A percentile compares a stretch with the other conserved stretches of the same genome.
These are phyloP conservation scores for Plecotus auritus DNA, from an alignment of 2,113 vertebrate species.

Conservation along the genomic window DNA sequence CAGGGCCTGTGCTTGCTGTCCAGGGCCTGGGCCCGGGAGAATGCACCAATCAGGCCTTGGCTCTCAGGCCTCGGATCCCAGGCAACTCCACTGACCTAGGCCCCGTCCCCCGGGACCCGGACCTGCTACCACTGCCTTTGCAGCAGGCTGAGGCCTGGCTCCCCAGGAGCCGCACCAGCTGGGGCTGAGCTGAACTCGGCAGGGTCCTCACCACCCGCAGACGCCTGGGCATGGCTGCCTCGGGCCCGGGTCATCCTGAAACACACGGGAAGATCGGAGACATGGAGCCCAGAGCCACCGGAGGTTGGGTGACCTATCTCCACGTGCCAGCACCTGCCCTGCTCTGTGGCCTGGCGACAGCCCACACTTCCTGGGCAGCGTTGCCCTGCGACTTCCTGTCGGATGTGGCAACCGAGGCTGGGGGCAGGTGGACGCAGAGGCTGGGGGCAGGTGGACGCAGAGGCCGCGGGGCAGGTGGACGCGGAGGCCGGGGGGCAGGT, in stretches of 20 bases:
- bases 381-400: background rate
- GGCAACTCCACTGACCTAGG: accelerated
- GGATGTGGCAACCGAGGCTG: background rate
- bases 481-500: too few species aligned
- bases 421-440: background rate
- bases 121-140: accelerated
- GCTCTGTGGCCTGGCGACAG: background rate
- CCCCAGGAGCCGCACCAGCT: accelerated
- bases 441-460: too few species aligned
- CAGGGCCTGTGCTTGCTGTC: too few species aligned
- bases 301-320: background rate
- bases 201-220: accelerated
- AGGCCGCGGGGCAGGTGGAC: too few species aligned
- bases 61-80: background rate
- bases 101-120: background rate
- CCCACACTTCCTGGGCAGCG: background rate
- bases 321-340: accelerated
- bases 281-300: background rate
- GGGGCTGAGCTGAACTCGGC: background rate
- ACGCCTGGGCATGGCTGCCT: background rate
- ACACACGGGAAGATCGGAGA: accelerated
- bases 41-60: accelerated
- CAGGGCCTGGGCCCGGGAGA: accelerated
- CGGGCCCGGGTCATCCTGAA: background rate
- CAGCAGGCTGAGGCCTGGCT: background rate